A percentile compares a stretch with the other conserved stretches of the same genome.
Conservation (phyloP, 2,888 invertebrate species). For the Phrixothrix hirtus region DNA sequence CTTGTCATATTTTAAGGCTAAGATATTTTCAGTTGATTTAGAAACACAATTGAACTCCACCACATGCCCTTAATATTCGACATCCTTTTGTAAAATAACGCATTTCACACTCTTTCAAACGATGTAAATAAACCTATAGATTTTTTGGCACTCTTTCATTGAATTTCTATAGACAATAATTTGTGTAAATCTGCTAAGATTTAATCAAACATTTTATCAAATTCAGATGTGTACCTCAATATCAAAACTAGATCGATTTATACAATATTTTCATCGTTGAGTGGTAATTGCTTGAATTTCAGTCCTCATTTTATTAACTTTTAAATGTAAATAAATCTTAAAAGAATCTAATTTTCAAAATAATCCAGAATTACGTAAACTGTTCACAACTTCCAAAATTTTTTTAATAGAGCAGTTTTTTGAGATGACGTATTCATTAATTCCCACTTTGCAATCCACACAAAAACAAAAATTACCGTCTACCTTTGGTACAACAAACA, state of each 20-base stretch:
- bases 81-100: neutral
- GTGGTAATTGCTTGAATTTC: conserved; percentile 38
- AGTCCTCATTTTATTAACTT: conserved; percentile 30
- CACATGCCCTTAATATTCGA: neutral
- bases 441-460: conserved; percentile 36
- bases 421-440: conserved; percentile 33
- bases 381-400: conserved; percentile 37
- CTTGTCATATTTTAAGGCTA: neutral
- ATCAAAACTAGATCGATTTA: conserved; percentile 35
- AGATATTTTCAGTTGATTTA: neutral
- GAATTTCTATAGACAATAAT: neutral
- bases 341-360: conserved; percentile 40
- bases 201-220: conserved; percentile 34
- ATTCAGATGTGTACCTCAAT: conserved; percentile 37
- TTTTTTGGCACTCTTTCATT: neutral
- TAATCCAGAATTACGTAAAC: conserved; percentile 33
- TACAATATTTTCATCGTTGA: conserved; percentile 34
- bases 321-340: conserved; percentile 39
- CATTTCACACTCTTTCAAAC: too few species aligned
- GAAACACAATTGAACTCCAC: neutral
- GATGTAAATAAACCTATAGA: neutral
- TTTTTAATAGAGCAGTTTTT: conserved; percentile 30
- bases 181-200: conserved; percentile 13
- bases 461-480: conserved; percentile 31
- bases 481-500: conserved; percentile 31